Base-by-base conservation (phyloP, 1,140 invertebrate species). In the Melanaphis sacchari region DNA sequence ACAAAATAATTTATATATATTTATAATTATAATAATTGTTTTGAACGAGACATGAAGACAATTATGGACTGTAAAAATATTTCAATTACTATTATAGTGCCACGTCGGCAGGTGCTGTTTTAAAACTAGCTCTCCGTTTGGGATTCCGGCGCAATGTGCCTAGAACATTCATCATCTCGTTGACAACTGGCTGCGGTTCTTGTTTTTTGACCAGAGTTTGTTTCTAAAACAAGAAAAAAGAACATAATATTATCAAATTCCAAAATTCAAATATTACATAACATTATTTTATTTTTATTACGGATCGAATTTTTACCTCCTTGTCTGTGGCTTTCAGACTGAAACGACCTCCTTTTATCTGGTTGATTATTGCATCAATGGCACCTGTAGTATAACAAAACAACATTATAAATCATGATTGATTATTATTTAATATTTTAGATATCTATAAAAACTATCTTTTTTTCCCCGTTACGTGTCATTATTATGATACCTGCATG, bases 271-370 rank as follows among this genome's bases (percentile, higher is more conserved):
- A n/a, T 76, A 76, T 76, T 21, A 1, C 31, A 5, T n/a, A 18
- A 76, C 15, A 15, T 76, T 18, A 18, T 66, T 18, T 66, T 31
- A 59, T 66, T 66, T 18, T 18, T n/a, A 76, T n/a, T 6, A 85
- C 2, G 0, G 31, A 24, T 91, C 31, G 2, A 40, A 18, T 91
- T 94, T 95, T 96, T 95, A 96, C 96, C 87, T 97, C 96, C 54
- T 93, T 93, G 46, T 93, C 91, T 1, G 96, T 96, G 18, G 97
- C 96, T 94, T 96, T 97, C 22, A 97, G 95, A 0, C 96, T 97
- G 95, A 97, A 97, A 93, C 96, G 96, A n/a, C 97, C 97, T 26
- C 96, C 96, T 95, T 97, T 97, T 41, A 97, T 97, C 95, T 97
- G 96, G 94, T 97, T 97, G 9, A 97, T 97, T 94, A 97, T 97